Evolutionary conservation across 2,113 vertebrate species (phyloP).

Genomic region (Phalacrocorax brasilianus): DNA sequence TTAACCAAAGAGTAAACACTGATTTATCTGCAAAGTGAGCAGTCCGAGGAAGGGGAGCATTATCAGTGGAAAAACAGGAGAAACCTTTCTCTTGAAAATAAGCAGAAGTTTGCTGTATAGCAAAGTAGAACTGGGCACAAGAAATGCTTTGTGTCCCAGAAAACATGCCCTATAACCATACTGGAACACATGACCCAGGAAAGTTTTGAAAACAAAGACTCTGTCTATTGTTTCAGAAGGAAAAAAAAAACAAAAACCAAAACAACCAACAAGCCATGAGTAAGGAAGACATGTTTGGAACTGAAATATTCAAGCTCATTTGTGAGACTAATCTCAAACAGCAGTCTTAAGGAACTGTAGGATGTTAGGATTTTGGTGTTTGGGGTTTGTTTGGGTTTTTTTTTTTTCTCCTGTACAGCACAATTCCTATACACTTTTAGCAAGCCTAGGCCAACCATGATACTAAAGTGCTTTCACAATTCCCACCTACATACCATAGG

Average conservation of each 20-base stretch:
- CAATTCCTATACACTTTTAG: not conserved
- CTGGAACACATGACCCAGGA: not conserved
- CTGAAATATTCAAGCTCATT: not conserved
- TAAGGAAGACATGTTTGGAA: not conserved
- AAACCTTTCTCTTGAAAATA: too few relatives aligned
- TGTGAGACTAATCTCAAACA: not conserved
- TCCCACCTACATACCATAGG: not conserved
- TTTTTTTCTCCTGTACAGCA: not conserved
- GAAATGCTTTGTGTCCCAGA: not conserved
- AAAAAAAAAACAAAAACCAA: not conserved
- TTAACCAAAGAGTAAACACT: not conserved
- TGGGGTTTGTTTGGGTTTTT: not conserved
- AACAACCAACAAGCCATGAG: not conserved
- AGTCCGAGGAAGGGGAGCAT: too few relatives aligned
- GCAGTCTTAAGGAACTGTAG: not conserved
- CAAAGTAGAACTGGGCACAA: not conserved
- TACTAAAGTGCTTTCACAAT: not conserved
- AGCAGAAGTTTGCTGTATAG: not conserved
- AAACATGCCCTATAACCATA: not conserved
- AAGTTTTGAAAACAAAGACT: not conserved
- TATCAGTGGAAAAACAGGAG: too few relatives aligned
- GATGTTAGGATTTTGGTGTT: not conserved
- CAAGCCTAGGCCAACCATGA: not conserved
- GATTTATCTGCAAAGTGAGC: not conserved
- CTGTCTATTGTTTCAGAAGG: not conserved